These are phyloP conservation scores for Austrolebias charrua DNA, from an alignment of 2,797 vertebrate genomes.

Conservation along the genomic window DNA sequence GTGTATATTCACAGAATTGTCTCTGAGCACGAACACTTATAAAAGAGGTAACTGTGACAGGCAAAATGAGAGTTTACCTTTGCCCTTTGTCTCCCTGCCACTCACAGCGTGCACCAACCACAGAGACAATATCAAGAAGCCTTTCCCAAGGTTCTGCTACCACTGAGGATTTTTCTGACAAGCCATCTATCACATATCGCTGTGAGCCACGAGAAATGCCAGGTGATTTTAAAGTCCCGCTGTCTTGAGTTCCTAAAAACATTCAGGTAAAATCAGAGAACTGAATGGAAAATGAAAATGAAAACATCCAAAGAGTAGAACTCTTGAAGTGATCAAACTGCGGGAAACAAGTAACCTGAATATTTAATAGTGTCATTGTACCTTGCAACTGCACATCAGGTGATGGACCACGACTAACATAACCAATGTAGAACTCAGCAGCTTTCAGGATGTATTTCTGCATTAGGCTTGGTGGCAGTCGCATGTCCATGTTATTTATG, in stretches of 20 bases:
- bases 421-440: slow-evolving; percentile 96
- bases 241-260: slow-evolving; percentile 86
- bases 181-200: slow-evolving; percentile 92
- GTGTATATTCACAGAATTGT: not conserved
- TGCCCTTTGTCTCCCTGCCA: slow-evolving; percentile 98
- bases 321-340: not conserved
- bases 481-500: slow-evolving; percentile 94
- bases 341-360: not conserved
- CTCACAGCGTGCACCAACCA: slow-evolving; percentile 94
- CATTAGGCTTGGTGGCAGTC: slow-evolving; percentile 88
- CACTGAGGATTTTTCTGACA: slow-evolving; percentile 95
- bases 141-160: slow-evolving; percentile 96
- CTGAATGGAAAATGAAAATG: not conserved
- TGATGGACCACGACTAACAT: slow-evolving; percentile 88
- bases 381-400: slow-evolving; percentile 88
- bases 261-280: not conserved
- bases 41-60: slow-evolving; percentile 3
- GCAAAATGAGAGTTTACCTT: slow-evolving; percentile 75
- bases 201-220: slow-evolving; percentile 88
- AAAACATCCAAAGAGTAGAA: not conserved
- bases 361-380: slow-evolving; percentile 51
- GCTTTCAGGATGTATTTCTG: slow-evolving; percentile 98
- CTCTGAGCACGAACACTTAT: not conserved
- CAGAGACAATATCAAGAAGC: slow-evolving; percentile 90
- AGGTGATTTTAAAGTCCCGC: slow-evolving; percentile 89